Evolutionary conservation across 2,113 vertebrate genomes (phyloP).

Genomic region (Anseranas semipalmata): DNA sequence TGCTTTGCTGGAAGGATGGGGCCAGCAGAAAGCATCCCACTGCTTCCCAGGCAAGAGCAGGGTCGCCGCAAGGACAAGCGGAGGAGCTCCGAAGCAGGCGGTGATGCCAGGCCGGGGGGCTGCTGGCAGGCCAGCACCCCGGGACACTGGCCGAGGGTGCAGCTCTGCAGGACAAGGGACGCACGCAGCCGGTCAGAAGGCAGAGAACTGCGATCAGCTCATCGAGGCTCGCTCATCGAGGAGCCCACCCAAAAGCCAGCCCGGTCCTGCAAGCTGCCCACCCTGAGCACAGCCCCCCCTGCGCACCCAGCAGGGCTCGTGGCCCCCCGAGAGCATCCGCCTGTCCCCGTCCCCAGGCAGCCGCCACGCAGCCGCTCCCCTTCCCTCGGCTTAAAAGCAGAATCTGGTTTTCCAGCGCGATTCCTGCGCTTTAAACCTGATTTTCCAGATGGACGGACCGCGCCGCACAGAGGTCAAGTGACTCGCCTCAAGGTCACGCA

Average conservation of each 20-base stretch:
- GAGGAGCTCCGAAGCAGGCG: too few relatives aligned
- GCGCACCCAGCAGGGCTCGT: background rate
- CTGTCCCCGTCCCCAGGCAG: fast-evolving
- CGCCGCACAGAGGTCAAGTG: slow-evolving; percentile 14
- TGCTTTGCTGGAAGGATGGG: background rate
- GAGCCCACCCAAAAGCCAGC: background rate
- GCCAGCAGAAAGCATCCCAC: background rate
- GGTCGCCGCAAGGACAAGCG: background rate
- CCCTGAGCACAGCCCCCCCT: background rate
- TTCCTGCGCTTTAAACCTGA: slow-evolving; percentile 44
- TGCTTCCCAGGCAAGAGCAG: background rate
- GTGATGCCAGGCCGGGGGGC: too few relatives aligned
- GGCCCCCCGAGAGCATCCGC: fast-evolving
- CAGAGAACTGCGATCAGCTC: background rate
- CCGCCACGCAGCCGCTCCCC: background rate
- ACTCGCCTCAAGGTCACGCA: slow-evolving; percentile 31
- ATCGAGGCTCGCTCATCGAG: background rate
- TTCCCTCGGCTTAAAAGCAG: slow-evolving; percentile 49
- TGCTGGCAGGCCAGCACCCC: too few relatives aligned
- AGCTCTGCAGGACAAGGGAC: background rate
- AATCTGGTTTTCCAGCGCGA: slow-evolving; percentile 5
- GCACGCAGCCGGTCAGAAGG: background rate
- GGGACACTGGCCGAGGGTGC: too few relatives aligned
- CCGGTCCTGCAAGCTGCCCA: background rate
- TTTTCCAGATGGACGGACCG: slow-evolving; percentile 62